Conservation (phyloP, 2,888 invertebrate genomes). For the Sturmia bella region DNA sequence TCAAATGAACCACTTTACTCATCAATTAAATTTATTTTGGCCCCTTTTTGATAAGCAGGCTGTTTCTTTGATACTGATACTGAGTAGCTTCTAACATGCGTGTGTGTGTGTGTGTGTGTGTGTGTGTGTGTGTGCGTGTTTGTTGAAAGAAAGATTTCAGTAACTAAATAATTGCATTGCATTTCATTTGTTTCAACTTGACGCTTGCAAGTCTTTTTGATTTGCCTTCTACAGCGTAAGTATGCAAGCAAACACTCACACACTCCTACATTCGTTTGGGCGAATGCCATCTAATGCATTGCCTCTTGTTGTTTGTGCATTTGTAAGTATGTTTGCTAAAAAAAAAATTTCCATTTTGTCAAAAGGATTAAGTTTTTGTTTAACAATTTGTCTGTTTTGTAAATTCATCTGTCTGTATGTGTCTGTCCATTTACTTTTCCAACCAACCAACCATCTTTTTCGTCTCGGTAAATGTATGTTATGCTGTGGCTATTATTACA, state of each 20-base stretch:
- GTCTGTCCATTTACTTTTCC: background rate
- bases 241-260: background rate
- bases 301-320: constrained; percentile 18
- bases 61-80: background rate
- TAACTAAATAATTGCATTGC: constrained; percentile 48
- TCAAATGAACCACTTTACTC: constrained; percentile 19
- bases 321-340: constrained; percentile 38
- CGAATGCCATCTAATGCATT: background rate
- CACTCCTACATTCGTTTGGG: background rate
- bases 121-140: background rate
- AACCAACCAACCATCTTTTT: background rate
- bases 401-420: constrained; percentile 1
- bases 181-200: constrained; percentile 44
- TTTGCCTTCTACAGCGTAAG: background rate
- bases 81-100: background rate
- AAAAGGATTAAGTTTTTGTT: constrained; percentile 68
- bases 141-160: background rate
- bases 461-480: constrained; percentile 43
- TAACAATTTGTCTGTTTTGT: constrained; percentile 44
- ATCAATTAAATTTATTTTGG: constrained; percentile 18
- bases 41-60: background rate
- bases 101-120: background rate
- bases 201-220: constrained; percentile 17
- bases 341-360: constrained; percentile 58
- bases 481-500: constrained; percentile 61